Conservation (phyloP, 2,888 invertebrate species). For the Limnephilus lunatus region DNA sequence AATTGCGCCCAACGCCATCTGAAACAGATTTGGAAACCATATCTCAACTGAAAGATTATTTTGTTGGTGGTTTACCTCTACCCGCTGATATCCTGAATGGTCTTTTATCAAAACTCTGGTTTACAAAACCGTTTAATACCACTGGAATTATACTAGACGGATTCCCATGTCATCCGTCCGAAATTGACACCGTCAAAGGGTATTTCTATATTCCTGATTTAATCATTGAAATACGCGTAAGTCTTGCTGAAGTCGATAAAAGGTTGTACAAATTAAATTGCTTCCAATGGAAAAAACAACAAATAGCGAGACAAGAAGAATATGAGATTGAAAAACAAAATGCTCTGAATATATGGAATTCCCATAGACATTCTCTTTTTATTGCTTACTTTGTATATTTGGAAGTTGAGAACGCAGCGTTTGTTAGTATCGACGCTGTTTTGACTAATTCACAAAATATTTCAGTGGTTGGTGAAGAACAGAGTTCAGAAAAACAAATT, state of each 20-base stretch:
- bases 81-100: slow-evolving; percentile 73
- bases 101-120: slow-evolving; percentile 76
- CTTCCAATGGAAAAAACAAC: slow-evolving; percentile 72
- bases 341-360: slow-evolving; percentile 28
- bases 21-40: slow-evolving; percentile 29
- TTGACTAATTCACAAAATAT: neutral
- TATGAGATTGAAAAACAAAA: slow-evolving; percentile 52
- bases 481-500: neutral
- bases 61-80: slow-evolving; percentile 74
- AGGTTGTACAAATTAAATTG: slow-evolving; percentile 71
- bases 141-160: slow-evolving; percentile 80
- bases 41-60: slow-evolving; percentile 72
- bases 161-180: slow-evolving; percentile 78
- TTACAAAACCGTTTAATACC: slow-evolving; percentile 73
- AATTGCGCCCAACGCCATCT: neutral
- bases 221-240: slow-evolving; percentile 75
- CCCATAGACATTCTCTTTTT: slow-evolving; percentile 22
- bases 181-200: slow-evolving; percentile 76
- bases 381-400: slow-evolving; percentile 13
- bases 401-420: slow-evolving; percentile 35
- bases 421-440: slow-evolving; percentile 12
- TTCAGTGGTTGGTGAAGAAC: neutral
- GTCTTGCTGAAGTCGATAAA: slow-evolving; percentile 69
- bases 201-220: slow-evolving; percentile 79
- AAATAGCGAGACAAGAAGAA: slow-evolving; percentile 70